These are phyloP conservation scores for Lamellibrachia luymesi DNA, from an alignment of 1,140 invertebrate species.

Conservation along the genomic window DNA sequence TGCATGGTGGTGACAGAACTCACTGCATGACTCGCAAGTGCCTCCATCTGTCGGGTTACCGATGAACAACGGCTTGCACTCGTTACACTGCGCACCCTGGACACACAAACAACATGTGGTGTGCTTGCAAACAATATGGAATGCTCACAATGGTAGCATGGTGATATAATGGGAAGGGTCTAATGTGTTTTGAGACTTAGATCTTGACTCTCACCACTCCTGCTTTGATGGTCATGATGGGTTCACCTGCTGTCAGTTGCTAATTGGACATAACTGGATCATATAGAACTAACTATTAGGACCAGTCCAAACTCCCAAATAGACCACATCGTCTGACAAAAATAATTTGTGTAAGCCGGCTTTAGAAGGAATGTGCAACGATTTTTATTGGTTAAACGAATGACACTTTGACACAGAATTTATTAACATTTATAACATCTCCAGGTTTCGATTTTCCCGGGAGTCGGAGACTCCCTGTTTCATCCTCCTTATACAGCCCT, in stretches of 20 bases:
- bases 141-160: not conserved
- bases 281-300: too few relatives aligned
- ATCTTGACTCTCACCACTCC: not conserved
- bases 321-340: too few relatives aligned
- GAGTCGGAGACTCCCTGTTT: too few relatives aligned
- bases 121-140: not conserved
- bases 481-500: too few relatives aligned
- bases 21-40: slow-evolving; percentile 80
- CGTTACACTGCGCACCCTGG: slow-evolving; percentile 73
- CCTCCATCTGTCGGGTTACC: slow-evolving; percentile 85
- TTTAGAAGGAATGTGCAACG: too few relatives aligned
- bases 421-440: too few relatives aligned
- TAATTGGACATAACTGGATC: too few relatives aligned
- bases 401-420: too few relatives aligned
- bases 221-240: not conserved
- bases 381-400: too few relatives aligned
- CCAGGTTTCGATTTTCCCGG: too few relatives aligned
- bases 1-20: slow-evolving; percentile 88
- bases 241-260: not conserved
- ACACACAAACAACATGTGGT: slow-evolving; percentile 30
- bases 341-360: too few relatives aligned
- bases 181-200: not conserved
- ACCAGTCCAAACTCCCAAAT: too few relatives aligned
- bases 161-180: not conserved
- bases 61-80: slow-evolving; percentile 84